Percentiles rank a stretch among this genome's conserved stretches.
Evolutionary conservation across 2,113 vertebrate genomes (phyloP).

Genomic region (Andinoacara biseriatus): DNA sequence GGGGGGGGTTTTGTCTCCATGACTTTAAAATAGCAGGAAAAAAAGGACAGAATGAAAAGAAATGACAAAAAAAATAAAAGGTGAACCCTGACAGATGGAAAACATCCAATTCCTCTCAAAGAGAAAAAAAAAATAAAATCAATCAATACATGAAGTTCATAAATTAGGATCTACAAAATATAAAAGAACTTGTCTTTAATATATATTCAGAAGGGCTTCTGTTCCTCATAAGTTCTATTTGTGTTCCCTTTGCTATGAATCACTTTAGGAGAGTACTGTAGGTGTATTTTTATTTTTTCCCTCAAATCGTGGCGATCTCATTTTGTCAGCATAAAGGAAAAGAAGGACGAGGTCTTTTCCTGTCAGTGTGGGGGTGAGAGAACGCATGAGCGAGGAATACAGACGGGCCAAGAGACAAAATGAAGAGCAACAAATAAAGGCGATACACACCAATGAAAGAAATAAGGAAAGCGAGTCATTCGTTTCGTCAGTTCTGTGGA

Average conservation of each 20-base stretch:
- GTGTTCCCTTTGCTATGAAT: not conserved
- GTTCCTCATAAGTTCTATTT: conserved; percentile 3
- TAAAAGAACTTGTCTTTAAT: not conserved
- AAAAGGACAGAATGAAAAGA: not conserved
- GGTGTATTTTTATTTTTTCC: not conserved
- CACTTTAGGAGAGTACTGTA: not conserved
- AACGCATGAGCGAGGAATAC: not conserved
- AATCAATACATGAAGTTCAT: conserved; percentile 26
- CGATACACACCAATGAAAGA: conserved; percentile 18
- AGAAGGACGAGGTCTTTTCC: conserved; percentile 1
- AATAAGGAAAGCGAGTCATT: conserved; percentile 18
- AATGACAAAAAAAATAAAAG: not conserved
- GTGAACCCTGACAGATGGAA: not conserved
- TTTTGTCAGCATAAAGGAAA: conserved; percentile 36
- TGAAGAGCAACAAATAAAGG: conserved; percentile 14
- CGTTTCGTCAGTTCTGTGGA: conserved; percentile 43
- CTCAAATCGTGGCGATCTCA: not conserved
- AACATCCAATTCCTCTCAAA: not conserved
- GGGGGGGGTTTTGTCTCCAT: not conserved
- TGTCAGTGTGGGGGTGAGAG: not conserved
- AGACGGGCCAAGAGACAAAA: not conserved
- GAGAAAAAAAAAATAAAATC: not conserved
- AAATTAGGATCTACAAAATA: not conserved
- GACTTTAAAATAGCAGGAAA: not conserved
- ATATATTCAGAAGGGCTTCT: not conserved